phyloP scores from a whole-genome alignment of 2,797 vertebrate genomes.

The Typhlichthys eigenmanni region DNA sequence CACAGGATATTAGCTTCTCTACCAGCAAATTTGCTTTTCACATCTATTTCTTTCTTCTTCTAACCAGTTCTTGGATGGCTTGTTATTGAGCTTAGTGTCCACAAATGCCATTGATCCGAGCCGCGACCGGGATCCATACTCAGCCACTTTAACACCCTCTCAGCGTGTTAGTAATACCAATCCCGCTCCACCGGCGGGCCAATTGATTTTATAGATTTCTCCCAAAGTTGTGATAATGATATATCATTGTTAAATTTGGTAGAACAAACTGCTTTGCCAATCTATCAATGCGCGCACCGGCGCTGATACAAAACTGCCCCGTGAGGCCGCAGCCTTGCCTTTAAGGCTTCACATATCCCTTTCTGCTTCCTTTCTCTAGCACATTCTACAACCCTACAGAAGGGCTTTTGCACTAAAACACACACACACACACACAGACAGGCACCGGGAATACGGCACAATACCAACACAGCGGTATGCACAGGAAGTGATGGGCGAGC shows the following conservation, averaged over 20 bases:
- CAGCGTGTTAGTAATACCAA: slow-evolving; percentile 98
- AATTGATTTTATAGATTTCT: slow-evolving; percentile 99
- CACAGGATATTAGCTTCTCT: slow-evolving; percentile 94
- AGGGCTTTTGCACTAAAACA: background rate
- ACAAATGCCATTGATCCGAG: slow-evolving; percentile 99
- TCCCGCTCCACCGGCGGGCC: slow-evolving; percentile 95
- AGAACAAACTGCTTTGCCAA: slow-evolving; percentile 99
- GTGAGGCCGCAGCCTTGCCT: too few species aligned
- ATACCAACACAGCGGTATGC: slow-evolving; percentile 19
- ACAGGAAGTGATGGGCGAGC: slow-evolving; percentile 38
- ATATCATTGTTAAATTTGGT: slow-evolving; percentile 99
- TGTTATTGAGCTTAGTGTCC: slow-evolving; percentile 99
- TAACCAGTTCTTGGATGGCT: slow-evolving; percentile 89
- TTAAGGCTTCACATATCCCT: too few species aligned
- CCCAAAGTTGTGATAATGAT: slow-evolving; percentile 99
- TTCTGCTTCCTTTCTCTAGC: too few species aligned
- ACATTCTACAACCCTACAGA: background rate
- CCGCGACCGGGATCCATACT: slow-evolving; percentile 98
- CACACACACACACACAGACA: background rate
- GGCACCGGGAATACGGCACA: background rate
- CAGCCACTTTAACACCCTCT: slow-evolving; percentile 94
- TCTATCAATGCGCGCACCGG: slow-evolving; percentile 89
- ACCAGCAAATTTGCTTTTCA: slow-evolving; percentile 99
- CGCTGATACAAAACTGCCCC: slow-evolving; percentile 78
- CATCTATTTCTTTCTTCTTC: slow-evolving; percentile 95